Evolutionary conservation across 2,888 invertebrate genomes (phyloP).

Genomic region (Lycaena phlaeas): DNA sequence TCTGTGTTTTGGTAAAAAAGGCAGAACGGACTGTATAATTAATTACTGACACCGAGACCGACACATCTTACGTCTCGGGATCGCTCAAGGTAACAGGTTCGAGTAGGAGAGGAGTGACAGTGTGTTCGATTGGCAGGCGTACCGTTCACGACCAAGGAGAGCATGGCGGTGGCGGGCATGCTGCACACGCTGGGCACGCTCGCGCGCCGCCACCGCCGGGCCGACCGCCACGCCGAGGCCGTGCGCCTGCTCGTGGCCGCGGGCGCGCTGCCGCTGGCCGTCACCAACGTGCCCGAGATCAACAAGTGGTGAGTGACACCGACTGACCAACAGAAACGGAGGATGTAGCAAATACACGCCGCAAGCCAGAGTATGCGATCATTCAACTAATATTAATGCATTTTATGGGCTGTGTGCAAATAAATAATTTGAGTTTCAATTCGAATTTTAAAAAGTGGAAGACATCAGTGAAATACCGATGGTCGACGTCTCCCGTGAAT

Average conservation of each 20-base stretch:
- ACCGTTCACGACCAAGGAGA: conserved; percentile 94
- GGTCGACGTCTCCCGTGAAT: too few species aligned
- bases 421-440: too few species aligned
- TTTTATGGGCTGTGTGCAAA: too few species aligned
- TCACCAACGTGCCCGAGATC: conserved; percentile 94
- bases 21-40: too few species aligned
- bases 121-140: conserved; percentile 76
- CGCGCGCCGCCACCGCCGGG: conserved; percentile 73
- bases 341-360: background rate
- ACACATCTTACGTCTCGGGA: too few species aligned
- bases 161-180: conserved; percentile 84
- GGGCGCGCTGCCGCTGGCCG: conserved; percentile 89
- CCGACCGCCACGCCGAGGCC: conserved; percentile 83
- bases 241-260: conserved; percentile 81
- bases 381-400: too few species aligned
- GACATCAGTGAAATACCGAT: too few species aligned
- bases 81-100: too few species aligned
- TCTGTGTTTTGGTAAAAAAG: too few species aligned
- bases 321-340: background rate
- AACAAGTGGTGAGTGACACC: conserved; percentile 81
- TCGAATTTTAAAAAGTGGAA: too few species aligned
- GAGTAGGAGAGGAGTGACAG: background rate
- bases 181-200: conserved; percentile 78
- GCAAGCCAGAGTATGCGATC: too few species aligned
- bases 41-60: too few species aligned